Base-by-base conservation (phyloP, 2,888 invertebrate genomes). In the Cosmopolites sordidus region DNA sequence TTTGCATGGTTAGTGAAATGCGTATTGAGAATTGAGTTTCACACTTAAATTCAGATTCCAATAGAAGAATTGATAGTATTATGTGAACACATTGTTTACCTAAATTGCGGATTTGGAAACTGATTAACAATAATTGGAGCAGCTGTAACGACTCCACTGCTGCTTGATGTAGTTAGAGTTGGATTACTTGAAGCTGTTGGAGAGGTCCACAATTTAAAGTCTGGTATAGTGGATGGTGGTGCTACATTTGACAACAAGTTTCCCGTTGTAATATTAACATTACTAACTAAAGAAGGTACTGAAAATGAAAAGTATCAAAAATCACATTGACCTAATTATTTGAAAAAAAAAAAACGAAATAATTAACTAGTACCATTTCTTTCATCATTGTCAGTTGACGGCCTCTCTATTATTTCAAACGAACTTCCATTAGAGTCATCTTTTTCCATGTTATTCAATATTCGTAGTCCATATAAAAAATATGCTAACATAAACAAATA, bases 161-260 rank as follows among this genome's bases (percentile, higher is more conserved):
- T 46, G 6, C 41, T 40, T 38, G 48, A 51, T 43, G 55, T 29
- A 18, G 43, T 51, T 6, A 40, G 39, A 11, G 54, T 12, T 3
- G 48, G 16, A 45, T 39, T 45, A 6, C 51, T 41, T 9, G 39
- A 47, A 16, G 30, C 18, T 33, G 48, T 43, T 15, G 45, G 40
- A 38, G 51, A 22, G 51, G 38, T 78, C 73, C 52, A 78, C 11
- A 83, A 75, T 55, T 79, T 70, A 58, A 86, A 86, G 69, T 81
- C 84, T 0, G 86, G 86, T 38, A 86, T 73, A 61, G 82, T 80
- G 17, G 80, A 76, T 1, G 86, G 86, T 3, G 86, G 86, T 40
- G 83, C 79, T n/a, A 86, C 79, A 64, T 80, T 84, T 0, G 85
- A 84, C 47, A 86, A 68, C 54, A 86, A 67, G 68, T 83, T 84